Conservation (phyloP, 92 coral and sea anemone species). For the Epizoanthus stellaris region DNA sequence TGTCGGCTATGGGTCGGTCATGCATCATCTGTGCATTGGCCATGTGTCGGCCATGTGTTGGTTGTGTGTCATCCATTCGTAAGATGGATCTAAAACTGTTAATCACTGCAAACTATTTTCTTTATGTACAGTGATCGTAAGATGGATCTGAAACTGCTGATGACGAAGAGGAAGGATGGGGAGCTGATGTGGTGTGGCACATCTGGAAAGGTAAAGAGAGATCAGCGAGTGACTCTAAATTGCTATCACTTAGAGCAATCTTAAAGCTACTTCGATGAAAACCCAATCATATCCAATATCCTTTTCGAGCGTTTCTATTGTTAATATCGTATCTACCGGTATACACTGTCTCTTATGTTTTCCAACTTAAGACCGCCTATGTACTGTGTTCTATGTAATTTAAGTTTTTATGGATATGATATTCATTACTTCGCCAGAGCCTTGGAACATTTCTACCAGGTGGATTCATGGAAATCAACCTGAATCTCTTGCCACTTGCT, state of each 20-base stretch:
- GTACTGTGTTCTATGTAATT: too few species aligned
- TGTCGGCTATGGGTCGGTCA: too few species aligned
- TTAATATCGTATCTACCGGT: not conserved
- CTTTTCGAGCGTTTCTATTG: not conserved
- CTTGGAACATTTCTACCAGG: constrained; percentile 89
- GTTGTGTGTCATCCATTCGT: constrained; percentile 1
- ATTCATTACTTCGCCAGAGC: constrained; percentile 51
- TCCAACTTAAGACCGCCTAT: too few species aligned
- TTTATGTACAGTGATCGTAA: constrained; percentile 79
- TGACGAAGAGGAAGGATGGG: constrained; percentile 97
- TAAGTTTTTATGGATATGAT: not conserved
- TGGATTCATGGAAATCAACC: constrained; percentile 73
- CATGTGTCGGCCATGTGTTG: too few species aligned
- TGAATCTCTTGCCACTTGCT: constrained; percentile 88
- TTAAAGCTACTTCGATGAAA: not conserved
- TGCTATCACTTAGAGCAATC: not conserved
- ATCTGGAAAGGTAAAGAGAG: constrained; percentile 84
- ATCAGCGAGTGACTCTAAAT: too few species aligned
- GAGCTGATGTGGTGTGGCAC: constrained; percentile 99
- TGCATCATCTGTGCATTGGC: too few species aligned
- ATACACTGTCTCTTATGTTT: not conserved
- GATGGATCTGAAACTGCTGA: constrained; percentile 86
- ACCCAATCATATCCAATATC: not conserved
- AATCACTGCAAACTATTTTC: not conserved
- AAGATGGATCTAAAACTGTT: constrained; percentile 40